A percentile compares a stretch with the other conserved stretches of the same genome.
Conservation (phyloP, 2,797 vertebrate genomes). For the Natrix natrix region DNA sequence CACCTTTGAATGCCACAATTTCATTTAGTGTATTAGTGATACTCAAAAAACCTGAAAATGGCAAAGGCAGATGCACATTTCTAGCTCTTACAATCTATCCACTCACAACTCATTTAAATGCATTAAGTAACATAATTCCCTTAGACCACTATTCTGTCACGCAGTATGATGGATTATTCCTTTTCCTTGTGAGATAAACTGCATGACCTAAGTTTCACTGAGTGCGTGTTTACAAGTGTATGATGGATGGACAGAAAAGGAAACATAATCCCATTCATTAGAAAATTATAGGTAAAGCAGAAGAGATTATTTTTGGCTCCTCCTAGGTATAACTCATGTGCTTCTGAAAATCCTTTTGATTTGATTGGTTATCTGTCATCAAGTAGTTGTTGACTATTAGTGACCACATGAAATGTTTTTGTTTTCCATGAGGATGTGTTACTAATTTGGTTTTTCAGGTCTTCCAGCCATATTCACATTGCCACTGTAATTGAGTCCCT, state of each 20-base stretch:
- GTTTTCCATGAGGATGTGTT: background rate
- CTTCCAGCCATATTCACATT: background rate
- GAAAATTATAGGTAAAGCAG: background rate
- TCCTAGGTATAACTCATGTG: background rate
- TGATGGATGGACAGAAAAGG: background rate
- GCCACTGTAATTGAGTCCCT: background rate
- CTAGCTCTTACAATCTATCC: background rate
- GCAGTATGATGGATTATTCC: background rate
- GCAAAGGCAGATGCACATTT: background rate
- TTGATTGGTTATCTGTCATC: background rate
- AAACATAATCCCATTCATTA: background rate
- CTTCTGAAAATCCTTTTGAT: background rate
- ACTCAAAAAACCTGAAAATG: background rate
- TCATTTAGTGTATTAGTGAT: background rate
- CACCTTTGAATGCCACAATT: background rate
- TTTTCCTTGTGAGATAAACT: background rate
- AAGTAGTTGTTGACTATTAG: background rate
- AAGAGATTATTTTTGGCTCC: background rate
- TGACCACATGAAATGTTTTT: background rate
- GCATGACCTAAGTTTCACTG: background rate
- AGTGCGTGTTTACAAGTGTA: no score
- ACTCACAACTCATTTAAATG: constrained; percentile 2
- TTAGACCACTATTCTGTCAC: background rate
- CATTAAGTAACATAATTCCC: background rate
- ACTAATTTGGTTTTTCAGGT: background rate